These are phyloP conservation scores for Dendrolimus pini DNA, from an alignment of 2,888 invertebrate species.

Conservation along the genomic window DNA sequence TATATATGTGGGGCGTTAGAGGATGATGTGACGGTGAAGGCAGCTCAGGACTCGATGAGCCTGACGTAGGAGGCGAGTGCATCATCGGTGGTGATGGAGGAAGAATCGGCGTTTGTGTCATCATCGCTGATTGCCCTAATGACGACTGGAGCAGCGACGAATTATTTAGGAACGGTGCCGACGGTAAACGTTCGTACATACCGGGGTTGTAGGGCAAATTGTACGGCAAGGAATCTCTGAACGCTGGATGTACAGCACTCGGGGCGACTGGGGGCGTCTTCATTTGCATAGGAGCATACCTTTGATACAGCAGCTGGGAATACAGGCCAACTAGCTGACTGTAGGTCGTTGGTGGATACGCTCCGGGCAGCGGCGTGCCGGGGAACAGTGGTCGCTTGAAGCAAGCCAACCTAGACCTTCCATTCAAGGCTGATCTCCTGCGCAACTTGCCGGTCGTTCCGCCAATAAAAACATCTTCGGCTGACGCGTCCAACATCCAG, in stretches of 20 bases:
- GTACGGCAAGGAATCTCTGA: constrained; percentile 61
- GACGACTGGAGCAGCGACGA: constrained; percentile 40
- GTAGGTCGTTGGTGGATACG: constrained; percentile 76
- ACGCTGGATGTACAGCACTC: constrained; percentile 71
- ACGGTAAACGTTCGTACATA: constrained; percentile 50
- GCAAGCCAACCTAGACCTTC: constrained; percentile 91
- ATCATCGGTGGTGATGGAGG: constrained; percentile 60
- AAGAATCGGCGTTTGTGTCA: constrained; percentile 42
- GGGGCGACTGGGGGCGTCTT: constrained; percentile 69
- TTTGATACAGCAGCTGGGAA: constrained; percentile 80
- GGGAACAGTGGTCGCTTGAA: constrained; percentile 87
- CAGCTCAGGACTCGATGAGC: constrained; percentile 59
- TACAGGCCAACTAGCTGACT: constrained; percentile 77
- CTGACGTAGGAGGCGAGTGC: constrained; percentile 53
- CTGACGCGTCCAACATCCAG: constrained; percentile 99
- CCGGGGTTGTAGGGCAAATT: constrained; percentile 57
- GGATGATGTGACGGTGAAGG: constrained; percentile 56
- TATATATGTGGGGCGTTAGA: constrained; percentile 65
- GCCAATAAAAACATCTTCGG: constrained; percentile 99
- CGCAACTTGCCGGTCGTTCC: constrained; percentile 96
- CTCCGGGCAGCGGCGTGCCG: constrained; percentile 74
- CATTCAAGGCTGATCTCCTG: constrained; percentile 92
- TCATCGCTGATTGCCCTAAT: constrained; percentile 35
- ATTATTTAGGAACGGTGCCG: constrained; percentile 44
- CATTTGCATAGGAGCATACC: constrained; percentile 78